Evolutionary conservation across 2,113 vertebrate genomes (phyloP), one percentile per base, ranked within the genome.

Genomic region (Nyctereutes procyonoides): DNA sequence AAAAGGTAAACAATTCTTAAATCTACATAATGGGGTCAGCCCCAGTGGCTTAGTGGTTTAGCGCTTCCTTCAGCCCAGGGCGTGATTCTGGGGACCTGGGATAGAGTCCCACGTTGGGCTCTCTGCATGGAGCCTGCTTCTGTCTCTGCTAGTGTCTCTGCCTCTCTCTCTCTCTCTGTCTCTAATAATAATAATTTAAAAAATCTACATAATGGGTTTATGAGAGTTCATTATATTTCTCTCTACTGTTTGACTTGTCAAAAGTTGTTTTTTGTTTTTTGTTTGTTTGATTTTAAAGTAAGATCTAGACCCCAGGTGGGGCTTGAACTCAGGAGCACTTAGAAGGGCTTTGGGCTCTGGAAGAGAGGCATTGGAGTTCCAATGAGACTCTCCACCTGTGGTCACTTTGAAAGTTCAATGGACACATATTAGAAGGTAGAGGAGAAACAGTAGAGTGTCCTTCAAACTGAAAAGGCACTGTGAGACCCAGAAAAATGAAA

Each of bases 381-480:
- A 32, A 16, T 38, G 9, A 76, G 22, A 22, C 3, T 5, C 32
- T 1, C 2, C 15, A 7, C 6, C 5, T 8, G 5, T 20, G 14
- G 60, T 38, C 69, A 38, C 73, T 91, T 90, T 55, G 4, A 88
- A 94, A 84, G 38, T 13, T 15, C 30, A 51, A 3, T 0, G 17
- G 43, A 51, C 20, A 58, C 20, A 77, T 77, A 12, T 43, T 30
- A 15, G 3, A 77, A 77, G 43, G 14, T 51, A 28, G 3, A 48
- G 15, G 74, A 30, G 74, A 43, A 14, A 77, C 15, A 4, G 4
- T 30, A 77, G 48, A 30, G 43, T 51, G 51, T 30, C 74, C 43
- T 51, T 43, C 74, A 51, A 51, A 77, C 26, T 51, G 43, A 51
- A 14, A 51, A 51, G 43, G 43, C 74, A 51, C 26, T 76, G 51